Percentiles rank a stretch among this genome's conserved stretches.
phyloP scores from a whole-genome alignment of 2,888 invertebrate species.

The Callinectes sapidus region DNA sequence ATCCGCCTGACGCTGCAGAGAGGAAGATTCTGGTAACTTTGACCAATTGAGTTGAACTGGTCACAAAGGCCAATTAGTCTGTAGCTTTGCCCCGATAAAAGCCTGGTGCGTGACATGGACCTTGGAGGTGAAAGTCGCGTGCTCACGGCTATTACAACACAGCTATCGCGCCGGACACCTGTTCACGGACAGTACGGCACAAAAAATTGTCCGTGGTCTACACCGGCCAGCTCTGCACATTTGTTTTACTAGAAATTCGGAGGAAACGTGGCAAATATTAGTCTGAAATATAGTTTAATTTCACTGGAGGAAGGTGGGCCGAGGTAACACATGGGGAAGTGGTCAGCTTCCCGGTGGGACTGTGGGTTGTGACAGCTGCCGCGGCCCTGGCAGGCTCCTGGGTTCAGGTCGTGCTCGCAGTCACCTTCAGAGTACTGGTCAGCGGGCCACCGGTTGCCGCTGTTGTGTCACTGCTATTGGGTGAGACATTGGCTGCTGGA shows the following conservation, averaged over 20 bases:
- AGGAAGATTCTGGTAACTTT: not conserved
- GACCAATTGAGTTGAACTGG: not conserved
- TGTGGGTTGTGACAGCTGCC: not conserved
- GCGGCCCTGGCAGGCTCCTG: constrained; percentile 14
- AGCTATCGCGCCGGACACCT: not conserved
- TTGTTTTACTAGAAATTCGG: constrained; percentile 6
- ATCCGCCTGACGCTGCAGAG: not conserved
- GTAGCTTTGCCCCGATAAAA: constrained; percentile 10
- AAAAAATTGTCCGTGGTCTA: not conserved
- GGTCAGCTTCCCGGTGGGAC: not conserved
- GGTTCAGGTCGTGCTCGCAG: not conserved
- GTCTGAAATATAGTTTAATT: constrained; percentile 16
- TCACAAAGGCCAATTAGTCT: not conserved
- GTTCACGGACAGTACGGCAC: constrained; percentile 3
- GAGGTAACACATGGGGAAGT: constrained; percentile 10
- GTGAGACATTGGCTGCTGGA: not conserved
- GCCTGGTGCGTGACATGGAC: constrained; percentile 21
- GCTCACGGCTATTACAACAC: not conserved
- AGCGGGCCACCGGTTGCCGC: not conserved
- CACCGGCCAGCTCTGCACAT: constrained; percentile 21
- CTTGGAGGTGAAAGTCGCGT: not conserved
- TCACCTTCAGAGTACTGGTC: not conserved
- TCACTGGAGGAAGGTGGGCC: constrained; percentile 21
- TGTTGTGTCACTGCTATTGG: not conserved
- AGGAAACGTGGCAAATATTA: constrained; percentile 9